Evolutionary conservation across 2,888 invertebrate species (phyloP), one percentile per base, ranked within the genome.

Genomic region (Leptinotarsa rubiginosa): DNA sequence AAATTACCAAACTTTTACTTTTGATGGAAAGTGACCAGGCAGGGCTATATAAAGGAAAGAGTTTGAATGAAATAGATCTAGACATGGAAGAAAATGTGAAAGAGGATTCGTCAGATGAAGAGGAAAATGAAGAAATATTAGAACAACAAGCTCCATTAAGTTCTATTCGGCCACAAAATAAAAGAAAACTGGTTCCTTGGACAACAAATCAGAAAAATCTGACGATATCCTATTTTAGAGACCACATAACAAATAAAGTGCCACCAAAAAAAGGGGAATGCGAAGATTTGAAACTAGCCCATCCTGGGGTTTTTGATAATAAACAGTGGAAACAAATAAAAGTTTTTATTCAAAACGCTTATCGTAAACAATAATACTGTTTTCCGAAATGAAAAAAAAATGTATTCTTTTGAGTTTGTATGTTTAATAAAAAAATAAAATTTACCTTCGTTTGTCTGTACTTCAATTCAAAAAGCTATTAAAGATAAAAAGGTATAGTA

Each of bases 1-100:
- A 22, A 22, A 22, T 22, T 22, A 22, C 25, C 25, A 25, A 25
- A 25, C 25, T 25, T 25, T 25, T 3, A 25, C 22, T 25, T 25
- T 3, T 25, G 25, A 79, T 76, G 77, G 79, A 75, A 81, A 81
- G 73, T 79, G 80, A 78, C 22, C 64, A 65, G 66, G 76, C 78
- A n/a, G 75, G 52, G 13, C 54, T 78, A 47, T 79, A 50, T 72
- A 79, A 79, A 70, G 78, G 78, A 13, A 79, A 77, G 69, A 54
- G 59, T 25, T 18, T 80, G 59, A 59, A 78, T 67, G 77, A 80
- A 56, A 80, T 80, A 31, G 73, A 81, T 25, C 18, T 81, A 22
- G 65, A 79, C 70, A 18, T 79, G 52, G 75, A 77, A 67, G 73
- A 79, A 50, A 16, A 50, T 54, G 18, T 69, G 7, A 31, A 69